Base-by-base conservation (phyloP, 1,140 invertebrate species). In the Cotesia chilonis region DNA sequence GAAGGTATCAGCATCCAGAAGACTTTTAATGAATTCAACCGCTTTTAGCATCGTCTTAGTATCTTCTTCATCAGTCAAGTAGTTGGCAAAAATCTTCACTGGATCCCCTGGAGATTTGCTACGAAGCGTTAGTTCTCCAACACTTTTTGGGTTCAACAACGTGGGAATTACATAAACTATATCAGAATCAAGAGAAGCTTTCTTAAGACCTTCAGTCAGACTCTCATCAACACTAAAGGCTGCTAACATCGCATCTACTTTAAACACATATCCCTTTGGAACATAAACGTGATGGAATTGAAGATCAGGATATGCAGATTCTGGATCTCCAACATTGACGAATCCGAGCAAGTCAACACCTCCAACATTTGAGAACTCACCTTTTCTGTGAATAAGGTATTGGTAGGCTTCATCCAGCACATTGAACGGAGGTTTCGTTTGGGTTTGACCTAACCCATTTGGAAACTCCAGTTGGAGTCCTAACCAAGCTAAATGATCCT, bases 71-170 rank as follows among this genome's bases (percentile, higher is more conserved):
- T 92, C 85, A 36, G 88, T 84, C 65, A 94, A 91, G 78, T 95
- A 96, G 75, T 95, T 95, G 1, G 95, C 91, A 78, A 94, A 90
- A n/a, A 98, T 92, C n/a, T 90, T 83, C 0, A 96, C 96, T 78
- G 94, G 92, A 5, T 90, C 87, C 60, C 90, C 89, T 4, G 94
- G 94, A 85, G 95, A 36, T 0, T 82, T 90, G 72, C 88, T 90
- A 70, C 88, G 86, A 4, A 96, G 83, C 79, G 89, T 88, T 36
- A 96, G 88, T 71, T 87, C 89, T 1, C 95, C 95, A 68, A 87
- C 88, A 38, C 92, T 94, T 83, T 93, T 92, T 1, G 94, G 94
- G 57, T 92, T 85, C 7, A 65, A 41, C 7, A 71, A 17, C 35
- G 65, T 17, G 4, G 70, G 70, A 38, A 92, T 90, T 20, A 94